Conservation (phyloP, 2,797 vertebrate genomes). For the Limosa lapponica region DNA sequence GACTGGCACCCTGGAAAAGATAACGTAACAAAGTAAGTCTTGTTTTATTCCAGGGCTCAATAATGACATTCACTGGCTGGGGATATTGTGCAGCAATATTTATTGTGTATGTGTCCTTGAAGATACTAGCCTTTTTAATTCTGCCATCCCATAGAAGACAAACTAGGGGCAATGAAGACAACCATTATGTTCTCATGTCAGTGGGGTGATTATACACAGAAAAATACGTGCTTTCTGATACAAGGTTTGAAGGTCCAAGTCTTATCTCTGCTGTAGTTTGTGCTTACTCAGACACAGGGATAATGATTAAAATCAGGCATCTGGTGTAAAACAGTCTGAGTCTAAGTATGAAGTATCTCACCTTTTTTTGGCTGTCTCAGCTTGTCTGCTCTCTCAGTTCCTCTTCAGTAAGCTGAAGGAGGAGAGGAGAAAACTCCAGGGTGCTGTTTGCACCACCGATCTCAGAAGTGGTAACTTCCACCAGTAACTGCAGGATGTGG, state of each 20-base stretch:
- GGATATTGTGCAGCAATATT: neutral
- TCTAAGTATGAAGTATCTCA: neutral
- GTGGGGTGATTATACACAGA: neutral
- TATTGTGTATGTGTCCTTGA: neutral
- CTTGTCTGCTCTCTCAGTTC: neutral
- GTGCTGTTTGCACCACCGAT: neutral
- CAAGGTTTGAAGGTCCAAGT: neutral
- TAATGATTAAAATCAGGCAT: neutral
- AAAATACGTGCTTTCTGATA: neutral
- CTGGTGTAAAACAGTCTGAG: neutral
- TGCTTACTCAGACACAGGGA: neutral
- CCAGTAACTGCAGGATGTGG: rapidly evolving
- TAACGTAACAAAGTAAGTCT: neutral
- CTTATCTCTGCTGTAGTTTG: neutral
- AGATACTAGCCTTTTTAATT: neutral
- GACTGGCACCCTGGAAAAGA: neutral
- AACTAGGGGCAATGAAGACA: neutral
- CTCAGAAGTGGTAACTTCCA: neutral
- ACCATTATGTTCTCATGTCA: neutral
- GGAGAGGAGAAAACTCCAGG: neutral
- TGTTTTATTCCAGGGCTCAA: neutral
- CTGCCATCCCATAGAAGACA: neutral
- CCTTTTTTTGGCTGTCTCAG: neutral
- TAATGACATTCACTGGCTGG: neutral
- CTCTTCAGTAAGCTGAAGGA: neutral